These are phyloP conservation scores for Sebastes wilsoni DNA, from an alignment of 2,797 vertebrate genomes.

Conservation along the genomic window DNA sequence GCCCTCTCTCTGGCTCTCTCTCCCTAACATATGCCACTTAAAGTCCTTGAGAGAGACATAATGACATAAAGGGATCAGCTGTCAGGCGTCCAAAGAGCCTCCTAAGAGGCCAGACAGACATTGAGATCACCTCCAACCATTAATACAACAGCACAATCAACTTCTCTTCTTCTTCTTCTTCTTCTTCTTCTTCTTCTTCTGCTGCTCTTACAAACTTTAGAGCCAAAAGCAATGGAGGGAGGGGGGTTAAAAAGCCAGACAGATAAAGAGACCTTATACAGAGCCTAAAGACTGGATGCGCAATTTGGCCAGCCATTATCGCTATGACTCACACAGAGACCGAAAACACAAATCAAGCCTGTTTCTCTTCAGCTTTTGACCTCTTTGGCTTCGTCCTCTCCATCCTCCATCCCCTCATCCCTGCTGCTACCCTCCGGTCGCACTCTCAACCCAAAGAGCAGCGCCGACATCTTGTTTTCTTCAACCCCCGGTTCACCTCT, in stretches of 20 bases:
- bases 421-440: neutral
- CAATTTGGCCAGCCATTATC: conserved; percentile 7
- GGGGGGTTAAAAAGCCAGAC: conserved; percentile 1
- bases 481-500: neutral
- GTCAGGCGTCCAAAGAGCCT: conserved; percentile 51
- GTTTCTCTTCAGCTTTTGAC: conserved; percentile 9
- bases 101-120: conserved; percentile 48
- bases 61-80: conserved; percentile 62
- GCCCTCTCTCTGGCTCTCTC: conserved; percentile 30
- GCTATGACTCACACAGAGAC: conserved; percentile 14
- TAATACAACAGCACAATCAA: conserved; percentile 54
- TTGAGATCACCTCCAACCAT: conserved; percentile 40
- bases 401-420: conserved; percentile 3
- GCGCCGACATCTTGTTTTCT: neutral
- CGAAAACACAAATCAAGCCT: conserved; percentile 7
- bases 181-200: conserved; percentile 13
- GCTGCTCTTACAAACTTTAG: conserved; percentile 8
- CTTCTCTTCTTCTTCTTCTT: conserved; percentile 12
- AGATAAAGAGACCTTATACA: neutral
- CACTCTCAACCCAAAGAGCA: neutral
- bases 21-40: conserved; percentile 59
- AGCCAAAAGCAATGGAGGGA: neutral
- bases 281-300: conserved; percentile 21
- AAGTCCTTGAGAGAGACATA: conserved; percentile 59
- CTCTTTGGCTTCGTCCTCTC: conserved; percentile 5